Percentiles rank a stretch among this genome's conserved stretches.
These are phyloP conservation scores for Tiaroga cobitis DNA, from an alignment of 2,797 vertebrate species.

Conservation along the genomic window DNA sequence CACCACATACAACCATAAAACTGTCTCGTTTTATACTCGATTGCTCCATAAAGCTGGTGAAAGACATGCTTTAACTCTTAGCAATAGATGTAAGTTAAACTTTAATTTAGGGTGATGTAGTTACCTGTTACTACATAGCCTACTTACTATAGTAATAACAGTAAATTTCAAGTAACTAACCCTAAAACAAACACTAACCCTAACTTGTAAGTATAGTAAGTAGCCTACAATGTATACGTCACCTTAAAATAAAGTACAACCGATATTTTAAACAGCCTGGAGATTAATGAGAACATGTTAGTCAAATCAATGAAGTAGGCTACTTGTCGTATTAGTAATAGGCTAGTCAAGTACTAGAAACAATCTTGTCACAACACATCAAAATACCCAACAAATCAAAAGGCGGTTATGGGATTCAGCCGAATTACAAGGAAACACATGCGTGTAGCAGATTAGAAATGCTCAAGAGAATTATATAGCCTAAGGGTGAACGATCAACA, in stretches of 20 bases:
- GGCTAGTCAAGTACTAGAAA: not conserved
- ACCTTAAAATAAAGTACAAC: no score
- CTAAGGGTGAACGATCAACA: not conserved
- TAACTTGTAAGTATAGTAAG: no score
- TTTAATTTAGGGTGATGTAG: no score
- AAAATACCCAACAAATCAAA: conserved; percentile 1
- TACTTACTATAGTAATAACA: no score
- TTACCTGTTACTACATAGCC: no score
- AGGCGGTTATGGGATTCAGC: not conserved
- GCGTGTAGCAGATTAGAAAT: not conserved
- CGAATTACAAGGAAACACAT: not conserved
- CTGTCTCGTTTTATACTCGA: not conserved
- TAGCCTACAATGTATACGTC: no score
- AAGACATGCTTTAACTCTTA: not conserved
- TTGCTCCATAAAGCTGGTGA: not conserved
- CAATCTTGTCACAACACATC: not conserved
- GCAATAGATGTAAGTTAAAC: no score
- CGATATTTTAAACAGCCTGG: not conserved
- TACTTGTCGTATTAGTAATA: no score
- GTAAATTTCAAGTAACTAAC: no score
- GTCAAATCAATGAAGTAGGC: not conserved
- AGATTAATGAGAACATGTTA: not conserved
- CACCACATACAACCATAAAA: not conserved
- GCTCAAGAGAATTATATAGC: not conserved
- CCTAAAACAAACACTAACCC: no score